Conservation (phyloP, 2,113 vertebrate species). For the Phylloscopus whistleri region DNA sequence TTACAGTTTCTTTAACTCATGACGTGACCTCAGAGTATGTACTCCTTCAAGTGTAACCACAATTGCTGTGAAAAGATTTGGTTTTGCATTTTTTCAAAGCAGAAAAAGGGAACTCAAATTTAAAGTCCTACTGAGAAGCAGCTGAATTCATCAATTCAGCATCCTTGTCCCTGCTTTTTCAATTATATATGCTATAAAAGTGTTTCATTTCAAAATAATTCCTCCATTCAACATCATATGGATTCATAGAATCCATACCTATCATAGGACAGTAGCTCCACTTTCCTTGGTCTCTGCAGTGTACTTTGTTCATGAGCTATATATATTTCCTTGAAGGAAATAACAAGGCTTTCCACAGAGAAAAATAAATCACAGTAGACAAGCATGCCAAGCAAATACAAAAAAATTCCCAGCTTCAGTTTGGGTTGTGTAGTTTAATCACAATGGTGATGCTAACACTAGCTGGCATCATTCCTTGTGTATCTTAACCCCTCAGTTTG, state of each 20-base stretch:
- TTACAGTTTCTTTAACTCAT: neutral
- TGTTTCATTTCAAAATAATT: neutral
- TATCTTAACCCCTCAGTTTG: neutral
- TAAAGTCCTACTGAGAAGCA: neutral
- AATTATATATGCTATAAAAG: neutral
- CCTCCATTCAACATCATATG: neutral
- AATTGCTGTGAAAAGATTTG: neutral
- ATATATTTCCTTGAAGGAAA: neutral
- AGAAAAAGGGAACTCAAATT: neutral
- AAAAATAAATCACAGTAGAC: neutral
- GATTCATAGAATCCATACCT: neutral
- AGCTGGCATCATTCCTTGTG: neutral
- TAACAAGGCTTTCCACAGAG: neutral
- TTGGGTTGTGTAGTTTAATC: neutral
- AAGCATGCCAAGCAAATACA: neutral
- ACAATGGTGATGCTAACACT: neutral
- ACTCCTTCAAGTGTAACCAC: neutral
- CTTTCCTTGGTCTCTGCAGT: neutral
- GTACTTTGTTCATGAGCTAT: neutral
- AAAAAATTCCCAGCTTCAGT: neutral
- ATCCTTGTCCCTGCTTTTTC: neutral
- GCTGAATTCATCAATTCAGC: neutral
- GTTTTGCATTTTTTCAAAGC: neutral
- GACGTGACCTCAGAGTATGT: neutral
- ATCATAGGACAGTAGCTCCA: neutral